Evolutionary conservation across 2,797 vertebrate genomes (phyloP), one percentile per base, ranked within the genome.

Genomic region (Rousettus madagascariensis): DNA sequence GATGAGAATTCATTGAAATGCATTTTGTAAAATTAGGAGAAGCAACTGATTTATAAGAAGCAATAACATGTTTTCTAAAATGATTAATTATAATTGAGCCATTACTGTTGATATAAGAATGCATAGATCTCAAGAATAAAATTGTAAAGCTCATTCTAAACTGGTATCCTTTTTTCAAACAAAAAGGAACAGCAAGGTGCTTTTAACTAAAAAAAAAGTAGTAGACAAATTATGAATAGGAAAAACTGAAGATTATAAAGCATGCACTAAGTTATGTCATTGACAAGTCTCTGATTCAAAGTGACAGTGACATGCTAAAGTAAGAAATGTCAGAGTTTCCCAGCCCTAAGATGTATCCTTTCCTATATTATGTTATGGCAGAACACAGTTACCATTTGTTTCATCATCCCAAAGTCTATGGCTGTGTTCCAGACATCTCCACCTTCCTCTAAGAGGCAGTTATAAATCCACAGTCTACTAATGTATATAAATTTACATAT

Each of bases 401-500:
- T 33, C 65, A 72, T 91, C 79, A 90, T 93, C 86, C 89, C 79
- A 68, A 84, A 89, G 66, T 16, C 38, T 91, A 24, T 93, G 90
- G 77, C 79, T 41, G 0, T 77, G 20, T 96, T 95, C 86, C 91
- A 90, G 65, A 53, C 33, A 65, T 90, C 36, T 63, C 55, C 28
- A 86, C 78, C 59, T 95, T 77, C 88, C 79, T 80, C 65, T 72
- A 61, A 91, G 66, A 90, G 85, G 77, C 78, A 91, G 86, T 92
- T 91, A 94, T 82, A 96, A 97, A 91, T 93, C 79, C 17, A 82
- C 61, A 95, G 38, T 94, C 84, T 86, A 96, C 86, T 94, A 96
- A 95, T 94, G 83, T 97, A 77, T 84, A 89, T 86, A 89, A 95
- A 88, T 95, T 95, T 89, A 89, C 74, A 89, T 96, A 86, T 96